These are phyloP conservation scores for Hephaestus fuliginosus DNA, from an alignment of 2,797 vertebrate species.

Conservation along the genomic window DNA sequence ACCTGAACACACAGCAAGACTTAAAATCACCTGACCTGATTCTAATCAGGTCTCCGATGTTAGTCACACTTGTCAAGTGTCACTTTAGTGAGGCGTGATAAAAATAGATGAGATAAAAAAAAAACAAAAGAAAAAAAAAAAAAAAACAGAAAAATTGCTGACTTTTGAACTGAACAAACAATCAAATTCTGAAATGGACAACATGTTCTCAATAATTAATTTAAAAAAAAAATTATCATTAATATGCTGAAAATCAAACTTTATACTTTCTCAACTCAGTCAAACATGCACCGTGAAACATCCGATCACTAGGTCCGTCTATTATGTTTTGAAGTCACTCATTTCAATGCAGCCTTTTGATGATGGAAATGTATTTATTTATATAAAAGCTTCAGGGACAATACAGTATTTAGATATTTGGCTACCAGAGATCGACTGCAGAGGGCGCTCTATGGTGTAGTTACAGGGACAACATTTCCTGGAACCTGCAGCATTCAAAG, in stretches of 20 bases:
- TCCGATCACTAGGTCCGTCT: neutral
- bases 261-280: neutral
- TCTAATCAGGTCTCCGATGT: slow-evolving; percentile 19
- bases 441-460: neutral
- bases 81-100: neutral
- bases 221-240: neutral
- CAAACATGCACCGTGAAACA: neutral
- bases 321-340: neutral
- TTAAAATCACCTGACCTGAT: neutral
- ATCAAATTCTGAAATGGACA: neutral
- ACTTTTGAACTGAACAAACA: too few relatives aligned
- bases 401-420: neutral
- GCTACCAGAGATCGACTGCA: neutral
- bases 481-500: neutral
- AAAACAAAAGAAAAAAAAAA: neutral
- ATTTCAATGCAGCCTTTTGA: neutral
- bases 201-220: neutral
- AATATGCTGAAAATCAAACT: neutral
- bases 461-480: neutral
- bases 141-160: neutral
- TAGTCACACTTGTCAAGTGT: slow-evolving; percentile 1
- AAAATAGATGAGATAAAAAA: neutral
- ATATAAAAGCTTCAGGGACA: neutral
- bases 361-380: neutral
- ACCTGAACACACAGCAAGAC: neutral